Percentiles rank a stretch among this genome's conserved stretches.
These are phyloP conservation scores for Phrynocephalus vlangalii DNA, from an alignment of 2,797 vertebrate genomes.

Conservation along the genomic window DNA sequence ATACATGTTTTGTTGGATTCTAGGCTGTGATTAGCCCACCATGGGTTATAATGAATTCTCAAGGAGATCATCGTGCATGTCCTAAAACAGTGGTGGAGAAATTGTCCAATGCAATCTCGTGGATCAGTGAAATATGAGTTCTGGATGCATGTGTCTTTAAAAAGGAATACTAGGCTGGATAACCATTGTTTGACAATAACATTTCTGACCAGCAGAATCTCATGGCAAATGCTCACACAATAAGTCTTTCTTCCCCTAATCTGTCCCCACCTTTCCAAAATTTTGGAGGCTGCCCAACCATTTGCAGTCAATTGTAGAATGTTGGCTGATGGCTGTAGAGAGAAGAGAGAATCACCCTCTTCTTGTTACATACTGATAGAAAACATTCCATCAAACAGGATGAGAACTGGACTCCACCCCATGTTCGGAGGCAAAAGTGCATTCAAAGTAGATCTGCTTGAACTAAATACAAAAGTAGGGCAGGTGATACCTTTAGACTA, in stretches of 20 bases:
- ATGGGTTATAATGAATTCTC: background rate
- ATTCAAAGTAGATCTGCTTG: background rate
- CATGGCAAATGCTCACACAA: too few species aligned
- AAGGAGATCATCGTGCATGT: background rate
- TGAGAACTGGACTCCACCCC: background rate
- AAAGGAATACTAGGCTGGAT: background rate
- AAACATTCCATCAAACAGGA: background rate
- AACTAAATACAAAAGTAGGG: background rate
- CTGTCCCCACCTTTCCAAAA: too few species aligned
- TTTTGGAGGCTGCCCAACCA: too few species aligned
- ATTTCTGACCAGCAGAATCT: too few species aligned
- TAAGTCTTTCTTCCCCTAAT: too few species aligned
- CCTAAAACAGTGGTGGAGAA: background rate
- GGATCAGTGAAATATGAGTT: too few species aligned
- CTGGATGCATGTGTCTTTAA: too few species aligned
- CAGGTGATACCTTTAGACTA: too few species aligned
- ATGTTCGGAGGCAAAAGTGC: background rate
- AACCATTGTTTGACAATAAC: too few species aligned
- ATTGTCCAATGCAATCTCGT: background rate
- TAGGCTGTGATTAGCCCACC: background rate
- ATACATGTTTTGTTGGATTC: background rate
- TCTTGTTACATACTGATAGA: background rate
- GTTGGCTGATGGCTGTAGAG: too few species aligned
- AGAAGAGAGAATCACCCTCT: too few species aligned
- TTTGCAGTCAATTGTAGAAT: too few species aligned